phyloP scores from a whole-genome alignment of 1,140 invertebrate species.

The Myzus persicae region DNA sequence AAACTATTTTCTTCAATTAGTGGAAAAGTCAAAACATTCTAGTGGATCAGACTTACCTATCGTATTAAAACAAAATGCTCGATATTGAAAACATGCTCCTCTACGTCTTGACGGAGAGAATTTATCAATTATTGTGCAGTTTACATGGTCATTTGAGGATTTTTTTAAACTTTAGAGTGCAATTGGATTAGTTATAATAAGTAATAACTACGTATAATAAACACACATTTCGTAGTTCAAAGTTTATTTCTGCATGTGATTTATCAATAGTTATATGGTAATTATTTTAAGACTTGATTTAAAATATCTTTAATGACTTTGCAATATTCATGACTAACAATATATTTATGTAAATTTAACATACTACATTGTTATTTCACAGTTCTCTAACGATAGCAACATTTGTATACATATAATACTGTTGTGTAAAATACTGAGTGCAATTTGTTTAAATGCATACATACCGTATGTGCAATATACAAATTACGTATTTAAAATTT shows the following conservation, averaged over 20 bases:
- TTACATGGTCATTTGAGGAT: neutral
- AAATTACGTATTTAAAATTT: no score
- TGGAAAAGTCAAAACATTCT: neutral
- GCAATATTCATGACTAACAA: neutral
- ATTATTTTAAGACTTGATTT: no score
- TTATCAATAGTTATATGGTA: no score
- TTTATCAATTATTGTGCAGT: neutral
- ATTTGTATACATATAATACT: no score
- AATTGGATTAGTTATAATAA: no score
- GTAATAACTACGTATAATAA: no score
- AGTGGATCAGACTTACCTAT: neutral
- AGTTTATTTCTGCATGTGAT: no score
- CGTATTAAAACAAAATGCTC: neutral
- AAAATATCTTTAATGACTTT: neutral
- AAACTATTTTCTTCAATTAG: neutral
- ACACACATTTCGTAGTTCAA: no score
- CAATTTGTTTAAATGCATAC: no score
- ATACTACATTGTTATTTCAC: neutral
- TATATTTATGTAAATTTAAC: neutral
- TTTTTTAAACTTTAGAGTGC: no score
- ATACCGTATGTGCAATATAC: no score
- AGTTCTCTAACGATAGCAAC: neutral
- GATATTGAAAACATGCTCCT: neutral
- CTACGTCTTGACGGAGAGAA: neutral
- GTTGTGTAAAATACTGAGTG: no score